phyloP scores from a whole-genome alignment of 2,888 invertebrate species.

The Eilema depressum region DNA sequence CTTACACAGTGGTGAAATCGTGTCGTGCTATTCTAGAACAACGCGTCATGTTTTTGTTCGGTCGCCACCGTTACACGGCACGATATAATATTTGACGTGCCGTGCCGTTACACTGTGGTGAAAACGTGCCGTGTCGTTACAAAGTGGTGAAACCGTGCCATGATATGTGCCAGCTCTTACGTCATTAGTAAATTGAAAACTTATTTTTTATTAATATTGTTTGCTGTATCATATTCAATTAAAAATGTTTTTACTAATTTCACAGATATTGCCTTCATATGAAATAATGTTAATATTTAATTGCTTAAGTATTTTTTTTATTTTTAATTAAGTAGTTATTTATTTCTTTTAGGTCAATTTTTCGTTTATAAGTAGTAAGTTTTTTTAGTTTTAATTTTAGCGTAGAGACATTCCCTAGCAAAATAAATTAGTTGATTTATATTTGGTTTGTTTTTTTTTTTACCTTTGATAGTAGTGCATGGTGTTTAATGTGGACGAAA shows the following conservation, averaged over 20 bases:
- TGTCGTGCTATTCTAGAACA: too few relatives aligned
- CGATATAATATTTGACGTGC: too few relatives aligned
- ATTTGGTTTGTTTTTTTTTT: constrained; percentile 40
- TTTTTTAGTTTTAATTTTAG: constrained; percentile 55
- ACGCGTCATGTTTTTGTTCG: too few relatives aligned
- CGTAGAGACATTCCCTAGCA: constrained; percentile 66
- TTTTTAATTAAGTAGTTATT: constrained; percentile 48
- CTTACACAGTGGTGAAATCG: too few relatives aligned
- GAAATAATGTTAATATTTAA: constrained; percentile 5
- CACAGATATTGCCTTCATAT: background rate
- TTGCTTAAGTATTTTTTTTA: constrained; percentile 20
- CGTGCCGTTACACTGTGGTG: too few relatives aligned
- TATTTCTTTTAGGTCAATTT: constrained; percentile 47
- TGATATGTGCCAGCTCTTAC: background rate
- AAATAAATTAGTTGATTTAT: constrained; percentile 52
- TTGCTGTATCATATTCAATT: background rate
- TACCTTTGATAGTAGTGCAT: background rate
- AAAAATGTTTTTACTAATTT: background rate
- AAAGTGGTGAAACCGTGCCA: background rate
- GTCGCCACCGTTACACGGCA: background rate
- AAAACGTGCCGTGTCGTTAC: background rate
- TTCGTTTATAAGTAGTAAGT: constrained; percentile 49
- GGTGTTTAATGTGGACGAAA: background rate
- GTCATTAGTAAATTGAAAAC: background rate
- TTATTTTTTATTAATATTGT: background rate